phyloP scores from a whole-genome alignment of 1,140 invertebrate species.

The Drosophila athabasca region DNA sequence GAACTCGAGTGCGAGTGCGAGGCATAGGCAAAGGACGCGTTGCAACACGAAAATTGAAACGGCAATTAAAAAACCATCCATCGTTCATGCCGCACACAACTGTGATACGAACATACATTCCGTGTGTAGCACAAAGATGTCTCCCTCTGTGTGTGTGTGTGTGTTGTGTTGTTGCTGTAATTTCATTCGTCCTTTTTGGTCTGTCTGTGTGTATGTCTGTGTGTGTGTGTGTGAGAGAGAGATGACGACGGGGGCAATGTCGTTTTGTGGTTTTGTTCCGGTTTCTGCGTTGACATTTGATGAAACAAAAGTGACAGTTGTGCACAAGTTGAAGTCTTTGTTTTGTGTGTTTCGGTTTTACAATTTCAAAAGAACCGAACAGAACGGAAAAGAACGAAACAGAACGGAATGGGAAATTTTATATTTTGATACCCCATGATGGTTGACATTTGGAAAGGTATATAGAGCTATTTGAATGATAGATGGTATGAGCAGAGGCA shows the following conservation, averaged over 20 bases:
- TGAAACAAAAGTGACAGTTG: slow-evolving; percentile 82
- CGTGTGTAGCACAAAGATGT: slow-evolving; percentile 48
- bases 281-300: slow-evolving; percentile 81
- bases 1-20: slow-evolving; percentile 15
- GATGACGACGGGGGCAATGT: slow-evolving; percentile 42
- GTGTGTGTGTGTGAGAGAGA: slow-evolving; percentile 7
- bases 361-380: slow-evolving; percentile 58
- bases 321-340: slow-evolving; percentile 78
- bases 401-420: slow-evolving; percentile 60
- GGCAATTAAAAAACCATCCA: slow-evolving; percentile 81
- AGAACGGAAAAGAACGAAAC: slow-evolving; percentile 39
- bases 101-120: slow-evolving; percentile 27
- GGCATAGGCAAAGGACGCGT: slow-evolving; percentile 51
- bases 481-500: too few relatives aligned
- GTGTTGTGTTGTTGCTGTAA: slow-evolving; percentile 61
- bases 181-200: slow-evolving; percentile 66
- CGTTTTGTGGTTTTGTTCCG: slow-evolving; percentile 81
- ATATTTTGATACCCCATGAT: slow-evolving; percentile 50
- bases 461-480: too few relatives aligned
- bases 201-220: slow-evolving; percentile 9
- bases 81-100: slow-evolving; percentile 72
- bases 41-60: slow-evolving; percentile 80
- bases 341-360: slow-evolving; percentile 62
- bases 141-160: neutral
- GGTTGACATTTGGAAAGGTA: neutral